Percentiles rank a stretch among this genome's conserved stretches.
phyloP scores from a whole-genome alignment of 2,888 invertebrate genomes.

The Morpho helenor region DNA sequence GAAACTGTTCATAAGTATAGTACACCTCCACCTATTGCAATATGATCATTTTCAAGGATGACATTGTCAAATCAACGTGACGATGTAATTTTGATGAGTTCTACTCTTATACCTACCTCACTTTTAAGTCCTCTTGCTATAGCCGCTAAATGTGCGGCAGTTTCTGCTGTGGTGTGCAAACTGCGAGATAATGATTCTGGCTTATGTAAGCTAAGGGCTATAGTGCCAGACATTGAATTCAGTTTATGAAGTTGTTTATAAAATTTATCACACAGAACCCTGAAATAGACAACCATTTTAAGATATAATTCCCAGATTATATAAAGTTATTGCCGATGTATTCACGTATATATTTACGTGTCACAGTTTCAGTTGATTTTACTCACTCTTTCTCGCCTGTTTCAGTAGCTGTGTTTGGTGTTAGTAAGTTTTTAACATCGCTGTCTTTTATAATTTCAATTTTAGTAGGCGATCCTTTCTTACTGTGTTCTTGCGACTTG shows the following conservation, averaged over 20 bases:
- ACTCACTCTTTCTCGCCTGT: slow-evolving; percentile 46
- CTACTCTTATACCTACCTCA: slow-evolving; percentile 12
- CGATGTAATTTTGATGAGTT: too few species aligned
- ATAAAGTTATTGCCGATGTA: neutral
- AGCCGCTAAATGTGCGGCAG: slow-evolving; percentile 37
- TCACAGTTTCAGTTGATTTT: neutral
- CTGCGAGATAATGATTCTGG: slow-evolving; percentile 38
- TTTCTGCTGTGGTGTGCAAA: slow-evolving; percentile 34
- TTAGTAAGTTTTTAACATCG: slow-evolving; percentile 41
- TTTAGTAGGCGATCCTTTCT: neutral
- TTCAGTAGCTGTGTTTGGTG: slow-evolving; percentile 31
- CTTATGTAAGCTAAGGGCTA: slow-evolving; percentile 35
- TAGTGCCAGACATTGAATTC: slow-evolving; percentile 36
- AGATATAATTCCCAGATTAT: neutral
- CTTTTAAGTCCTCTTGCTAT: slow-evolving; percentile 37
- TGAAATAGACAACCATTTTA: slow-evolving; percentile 21
- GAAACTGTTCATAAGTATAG: too few species aligned
- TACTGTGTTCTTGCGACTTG: neutral
- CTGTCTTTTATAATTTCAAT: slow-evolving; percentile 33
- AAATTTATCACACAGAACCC: slow-evolving; percentile 45
- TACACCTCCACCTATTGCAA: too few species aligned
- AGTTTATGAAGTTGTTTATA: slow-evolving; percentile 43
- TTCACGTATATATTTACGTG: neutral
- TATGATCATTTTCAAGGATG: too few species aligned
- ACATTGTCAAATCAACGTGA: neutral